phyloP scores from a whole-genome alignment of 2,797 vertebrate genomes.

The Sebastes reedi region DNA sequence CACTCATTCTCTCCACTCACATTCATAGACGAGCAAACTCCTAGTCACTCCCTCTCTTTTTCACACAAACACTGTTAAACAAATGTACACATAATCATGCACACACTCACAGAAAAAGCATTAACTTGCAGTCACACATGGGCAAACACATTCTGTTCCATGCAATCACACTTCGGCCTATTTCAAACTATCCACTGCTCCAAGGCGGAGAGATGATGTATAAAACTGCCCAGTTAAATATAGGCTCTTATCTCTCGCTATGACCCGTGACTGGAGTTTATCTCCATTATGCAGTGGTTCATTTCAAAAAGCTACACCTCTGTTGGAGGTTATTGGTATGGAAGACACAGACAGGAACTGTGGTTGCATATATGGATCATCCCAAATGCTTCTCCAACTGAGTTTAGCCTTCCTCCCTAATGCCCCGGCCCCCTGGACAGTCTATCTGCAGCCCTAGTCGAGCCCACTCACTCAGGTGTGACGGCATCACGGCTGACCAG shows the following conservation, averaged over 20 bases:
- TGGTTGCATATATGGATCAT: slow-evolving; percentile 52
- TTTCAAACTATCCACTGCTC: slow-evolving; percentile 62
- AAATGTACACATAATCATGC: slow-evolving; percentile 70
- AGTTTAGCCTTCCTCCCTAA: slow-evolving; percentile 50
- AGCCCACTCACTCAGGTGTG: slow-evolving; percentile 65
- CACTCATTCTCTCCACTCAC: slow-evolving; percentile 49
- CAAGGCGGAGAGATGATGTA: slow-evolving; percentile 56
- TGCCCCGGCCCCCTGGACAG: slow-evolving; percentile 35
- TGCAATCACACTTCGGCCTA: slow-evolving; percentile 61
- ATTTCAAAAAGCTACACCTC: slow-evolving; percentile 68
- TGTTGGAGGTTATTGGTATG: slow-evolving; percentile 71
- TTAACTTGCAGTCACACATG: slow-evolving; percentile 70
- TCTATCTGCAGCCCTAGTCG: slow-evolving; percentile 38
- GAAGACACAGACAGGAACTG: slow-evolving; percentile 49
- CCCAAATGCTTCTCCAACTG: slow-evolving; percentile 51
- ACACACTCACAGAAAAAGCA: slow-evolving; percentile 62
- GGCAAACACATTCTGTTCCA: slow-evolving; percentile 60
- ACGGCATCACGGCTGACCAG: slow-evolving; percentile 65
- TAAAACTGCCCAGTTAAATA: slow-evolving; percentile 65
- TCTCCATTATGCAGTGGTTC: slow-evolving; percentile 70
- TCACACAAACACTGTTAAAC: slow-evolving; percentile 58
- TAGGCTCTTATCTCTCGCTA: slow-evolving; percentile 60
- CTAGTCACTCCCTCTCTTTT: slow-evolving; percentile 39
- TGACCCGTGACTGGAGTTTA: slow-evolving; percentile 70
- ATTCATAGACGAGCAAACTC: slow-evolving; percentile 53